Conservation (phyloP, 2,797 vertebrate genomes). For the Hyperoplus immaculatus region DNA sequence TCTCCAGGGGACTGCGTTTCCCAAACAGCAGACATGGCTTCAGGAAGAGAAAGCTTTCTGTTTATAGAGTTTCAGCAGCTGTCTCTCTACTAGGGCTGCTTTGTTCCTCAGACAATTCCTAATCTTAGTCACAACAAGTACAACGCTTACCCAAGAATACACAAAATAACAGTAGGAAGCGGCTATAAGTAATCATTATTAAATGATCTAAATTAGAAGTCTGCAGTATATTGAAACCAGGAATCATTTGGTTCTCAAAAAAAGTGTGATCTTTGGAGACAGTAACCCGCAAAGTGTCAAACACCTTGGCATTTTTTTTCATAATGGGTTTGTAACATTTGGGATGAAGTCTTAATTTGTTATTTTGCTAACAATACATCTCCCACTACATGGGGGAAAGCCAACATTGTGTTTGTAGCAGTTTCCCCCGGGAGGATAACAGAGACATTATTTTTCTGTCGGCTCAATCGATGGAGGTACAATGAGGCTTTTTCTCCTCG, state of each 20-base stretch:
- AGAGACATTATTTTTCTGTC: slow-evolving; percentile 45
- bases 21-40: slow-evolving; percentile 48
- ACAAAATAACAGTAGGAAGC: slow-evolving; percentile 21
- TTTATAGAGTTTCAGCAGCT: slow-evolving; percentile 63
- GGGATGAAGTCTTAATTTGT: background rate
- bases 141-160: slow-evolving; percentile 13
- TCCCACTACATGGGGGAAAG: background rate
- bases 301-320: background rate
- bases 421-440: slow-evolving; percentile 24
- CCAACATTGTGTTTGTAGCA: slow-evolving; percentile 18
- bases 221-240: too few species aligned
- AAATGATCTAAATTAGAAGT: slow-evolving; percentile 12
- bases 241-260: too few species aligned
- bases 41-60: slow-evolving; percentile 63
- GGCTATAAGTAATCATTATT: slow-evolving; percentile 1
- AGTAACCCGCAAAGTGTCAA: background rate
- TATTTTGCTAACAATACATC: background rate
- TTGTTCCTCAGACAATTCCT: slow-evolving; percentile 28
- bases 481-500: slow-evolving; percentile 28
- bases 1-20: slow-evolving; percentile 61
- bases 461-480: slow-evolving; percentile 45
- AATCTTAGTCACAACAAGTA: slow-evolving; percentile 40
- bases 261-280: too few species aligned
- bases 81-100: slow-evolving; percentile 41
- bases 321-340: background rate